A percentile compares a stretch with the other conserved stretches of the same genome.
phyloP scores from a whole-genome alignment of 2,797 vertebrate genomes.

The Sparus aurata region DNA sequence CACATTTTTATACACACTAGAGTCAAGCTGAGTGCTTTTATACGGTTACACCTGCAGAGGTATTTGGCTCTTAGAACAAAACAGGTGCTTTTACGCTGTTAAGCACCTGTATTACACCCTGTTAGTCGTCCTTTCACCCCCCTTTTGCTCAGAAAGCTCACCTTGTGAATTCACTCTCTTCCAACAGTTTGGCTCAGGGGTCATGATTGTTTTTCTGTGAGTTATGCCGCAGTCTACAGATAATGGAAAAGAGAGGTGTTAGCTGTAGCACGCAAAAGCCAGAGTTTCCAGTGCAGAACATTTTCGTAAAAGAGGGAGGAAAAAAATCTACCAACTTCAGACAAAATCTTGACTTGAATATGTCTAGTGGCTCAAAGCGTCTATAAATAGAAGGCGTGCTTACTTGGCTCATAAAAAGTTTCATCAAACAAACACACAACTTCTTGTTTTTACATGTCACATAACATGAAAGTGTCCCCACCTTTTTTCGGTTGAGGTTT shows the following conservation, averaged over 20 bases:
- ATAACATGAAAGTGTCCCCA: too few relatives aligned
- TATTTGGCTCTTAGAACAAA: constrained; percentile 20
- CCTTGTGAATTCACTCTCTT: neutral
- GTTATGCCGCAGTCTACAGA: neutral
- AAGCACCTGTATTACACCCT: constrained; percentile 2
- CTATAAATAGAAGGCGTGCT: neutral
- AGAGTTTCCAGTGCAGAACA: neutral
- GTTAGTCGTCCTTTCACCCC: neutral
- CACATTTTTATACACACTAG: neutral
- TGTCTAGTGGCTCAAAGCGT: too few relatives aligned
- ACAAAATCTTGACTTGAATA: neutral
- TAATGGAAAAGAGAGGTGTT: neutral
- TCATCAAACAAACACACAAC: too few relatives aligned
- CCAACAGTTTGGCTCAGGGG: neutral
- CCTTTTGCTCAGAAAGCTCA: neutral
- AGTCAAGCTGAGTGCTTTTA: constrained; percentile 1
- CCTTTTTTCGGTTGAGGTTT: too few relatives aligned
- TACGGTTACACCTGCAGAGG: constrained; percentile 22
- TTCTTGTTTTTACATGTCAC: too few relatives aligned
- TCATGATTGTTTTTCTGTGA: neutral
- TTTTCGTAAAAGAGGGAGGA: neutral
- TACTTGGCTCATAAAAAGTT: neutral
- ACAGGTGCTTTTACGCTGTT: constrained; percentile 20
- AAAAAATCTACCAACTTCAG: neutral
- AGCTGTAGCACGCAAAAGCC: neutral